Evolutionary conservation across 2,113 vertebrate genomes (phyloP), one percentile per base, ranked within the genome.

Genomic region (Chaetops frenatus): DNA sequence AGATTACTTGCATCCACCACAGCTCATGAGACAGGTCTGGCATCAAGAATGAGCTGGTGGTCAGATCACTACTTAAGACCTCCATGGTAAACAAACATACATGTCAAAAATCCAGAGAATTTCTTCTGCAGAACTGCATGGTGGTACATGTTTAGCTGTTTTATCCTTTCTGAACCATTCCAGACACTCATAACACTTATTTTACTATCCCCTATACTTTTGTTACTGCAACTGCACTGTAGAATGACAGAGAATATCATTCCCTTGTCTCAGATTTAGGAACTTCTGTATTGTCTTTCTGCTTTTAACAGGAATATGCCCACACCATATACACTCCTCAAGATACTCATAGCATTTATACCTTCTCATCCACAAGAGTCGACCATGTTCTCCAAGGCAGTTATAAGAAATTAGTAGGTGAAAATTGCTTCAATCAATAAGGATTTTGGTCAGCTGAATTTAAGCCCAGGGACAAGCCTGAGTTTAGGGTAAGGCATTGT

Each of bases 301-400:
- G 58, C 24, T 66, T 38, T 54, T 44, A 67, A 36, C 13, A 76
- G 11, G 54, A 81, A 78, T 1, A 50, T 6, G 5, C 4, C 54
- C 28, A 25, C 15, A 22, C 23, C 14, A 56, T 51, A 31, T 3
- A 74, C 8, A 23, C 23, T 20, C 14, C 42, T 74, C 33, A 56
- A 81, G 44, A 60, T 12, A 47, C 11, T 70, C 50, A 53, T 1
- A 69, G 25, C 14, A 62, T 6, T 66, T 35, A 65, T 6, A 66
- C 7, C 50, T 51, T 44, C 29, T 69, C 36, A 79, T 2, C 6
- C n/a, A n/a, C 13, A 2, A 1, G 5, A 72, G 19, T 0, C 50
- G 35, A 61, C 17, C 1, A 2, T 51, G 84, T 81, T 81, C 47
- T 31, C 29, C 12, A 65, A 29, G 6, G 3, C 7, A 38, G 12